phyloP scores from a whole-genome alignment of 2,888 invertebrate species.

The Erannis defoliaria region DNA sequence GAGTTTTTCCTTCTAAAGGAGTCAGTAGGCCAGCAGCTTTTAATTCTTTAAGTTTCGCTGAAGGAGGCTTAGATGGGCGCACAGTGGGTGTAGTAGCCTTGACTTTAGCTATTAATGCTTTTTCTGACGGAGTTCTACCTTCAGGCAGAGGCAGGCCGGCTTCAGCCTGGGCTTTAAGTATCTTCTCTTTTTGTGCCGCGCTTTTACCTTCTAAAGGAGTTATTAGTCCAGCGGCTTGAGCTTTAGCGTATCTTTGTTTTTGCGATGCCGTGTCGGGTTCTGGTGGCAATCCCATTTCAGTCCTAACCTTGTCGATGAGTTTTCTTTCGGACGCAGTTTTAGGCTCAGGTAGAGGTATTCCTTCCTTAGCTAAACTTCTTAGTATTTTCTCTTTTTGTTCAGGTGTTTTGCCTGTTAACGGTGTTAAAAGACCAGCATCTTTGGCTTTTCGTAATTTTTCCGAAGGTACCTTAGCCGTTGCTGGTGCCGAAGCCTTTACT shows the following conservation, averaged over 20 bases:
- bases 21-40: constrained; percentile 42
- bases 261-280: constrained; percentile 38
- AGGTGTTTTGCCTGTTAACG: constrained; percentile 47
- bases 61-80: background rate
- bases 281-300: constrained; percentile 38
- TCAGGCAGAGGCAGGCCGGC: constrained; percentile 51
- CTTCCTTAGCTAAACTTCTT: constrained; percentile 45
- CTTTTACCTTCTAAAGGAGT: constrained; percentile 50
- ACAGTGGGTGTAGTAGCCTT: background rate
- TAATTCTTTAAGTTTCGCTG: constrained; percentile 40
- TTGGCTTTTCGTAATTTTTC: constrained; percentile 49
- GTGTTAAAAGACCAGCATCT: constrained; percentile 51
- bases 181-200: constrained; percentile 48
- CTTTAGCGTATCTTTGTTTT: background rate
- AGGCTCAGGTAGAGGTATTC: constrained; percentile 48
- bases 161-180: constrained; percentile 47
- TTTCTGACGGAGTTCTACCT: constrained; percentile 54
- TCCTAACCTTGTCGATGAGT: constrained; percentile 46
- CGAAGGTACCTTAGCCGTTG: constrained; percentile 24
- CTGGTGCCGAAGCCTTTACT: constrained; percentile 38
- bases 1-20: constrained; percentile 53
- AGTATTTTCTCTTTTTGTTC: constrained; percentile 46
- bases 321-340: constrained; percentile 47
- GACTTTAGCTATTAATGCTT: constrained; percentile 45
- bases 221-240: background rate